Base-by-base conservation (phyloP, 2,888 invertebrate genomes). In the Polylopha cassiicola region DNA sequence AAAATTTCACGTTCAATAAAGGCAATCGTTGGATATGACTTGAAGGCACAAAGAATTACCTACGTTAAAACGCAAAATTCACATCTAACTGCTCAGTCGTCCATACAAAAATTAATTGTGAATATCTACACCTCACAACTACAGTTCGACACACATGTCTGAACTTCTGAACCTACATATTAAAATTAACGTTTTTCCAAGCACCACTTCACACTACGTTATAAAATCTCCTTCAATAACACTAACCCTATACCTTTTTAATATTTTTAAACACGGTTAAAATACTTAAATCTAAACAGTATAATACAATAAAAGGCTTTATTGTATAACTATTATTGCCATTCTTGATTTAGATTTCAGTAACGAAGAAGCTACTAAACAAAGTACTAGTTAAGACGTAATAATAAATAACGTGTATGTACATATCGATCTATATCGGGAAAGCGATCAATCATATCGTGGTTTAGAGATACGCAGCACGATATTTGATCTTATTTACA, bases 291-390 rank as follows among this genome's bases (percentile, higher is more conserved):
- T 52, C 68, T 79, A 67, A 65, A 62, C 52, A 55, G 55, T 59
- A 80, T 73, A 66, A 73, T 74, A 80, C 75, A 79, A 66, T 73
- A 77, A 69, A 63, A 62, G 54, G 52, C 50, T 61, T 73, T 76
- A 72, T 69, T 79, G 72, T 76, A 73, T 73, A 77, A 62, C 74
- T 78, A 79, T 84, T 85, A 85, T 85, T 85, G 84, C 84, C 81
- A 67, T 78, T 59, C 67, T 71, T 55, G 61, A 66, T 72, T 69
- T 61, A 61, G 54, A 51, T 66, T 62, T 36, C 51, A 58, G 63
- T 61, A 65, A 66, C 51, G 41, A 46, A 38, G 47, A 41, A 48
- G 55, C 65, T 51, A 54, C 58, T 44, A 52, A 55, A 61, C 46
- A 55, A 53, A 57, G 54, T 48, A 55, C 61, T 65, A 68, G 72